Conservation (phyloP, 2,888 invertebrate species). For the Rhaphigaster nebulosa region DNA sequence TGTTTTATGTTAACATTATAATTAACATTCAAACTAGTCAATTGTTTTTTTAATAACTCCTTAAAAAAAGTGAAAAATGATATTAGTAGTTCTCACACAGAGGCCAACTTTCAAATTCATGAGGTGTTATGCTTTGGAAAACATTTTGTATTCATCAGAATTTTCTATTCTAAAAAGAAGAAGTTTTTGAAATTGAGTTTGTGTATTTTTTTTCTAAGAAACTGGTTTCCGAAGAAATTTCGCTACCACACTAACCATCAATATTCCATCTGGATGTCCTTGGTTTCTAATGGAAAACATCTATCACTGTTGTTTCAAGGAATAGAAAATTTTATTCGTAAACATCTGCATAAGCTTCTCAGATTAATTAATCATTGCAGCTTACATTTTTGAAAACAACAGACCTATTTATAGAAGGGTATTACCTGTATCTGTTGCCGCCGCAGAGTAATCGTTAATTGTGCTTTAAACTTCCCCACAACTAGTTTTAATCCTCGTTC, state of each 20-base stretch:
- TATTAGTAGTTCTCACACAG: not conserved
- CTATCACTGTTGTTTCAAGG: not conserved
- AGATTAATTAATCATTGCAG: not conserved
- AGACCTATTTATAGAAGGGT: not conserved
- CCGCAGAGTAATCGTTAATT: not conserved
- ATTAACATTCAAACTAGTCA: no score
- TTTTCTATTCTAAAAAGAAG: not conserved
- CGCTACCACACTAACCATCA: not conserved
- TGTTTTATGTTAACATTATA: no score
- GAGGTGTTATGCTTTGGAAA: not conserved
- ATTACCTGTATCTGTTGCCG: not conserved
- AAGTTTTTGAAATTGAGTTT: not conserved
- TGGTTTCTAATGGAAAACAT: not conserved
- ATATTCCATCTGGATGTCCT: not conserved
- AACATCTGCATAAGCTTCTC: not conserved
- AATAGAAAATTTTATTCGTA: not conserved
- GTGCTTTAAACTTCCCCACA: not conserved
- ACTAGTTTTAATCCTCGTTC: not conserved
- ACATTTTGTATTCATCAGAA: not conserved
- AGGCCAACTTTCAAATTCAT: not conserved
- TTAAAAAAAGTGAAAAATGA: not conserved
- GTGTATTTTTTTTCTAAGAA: not conserved
- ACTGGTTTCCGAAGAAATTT: not conserved
- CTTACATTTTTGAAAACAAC: not conserved
- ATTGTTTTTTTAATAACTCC: no score